A percentile compares a stretch with the other conserved stretches of the same genome.
Conservation (phyloP, 2,797 vertebrate species). For the Clarias fuscus region DNA sequence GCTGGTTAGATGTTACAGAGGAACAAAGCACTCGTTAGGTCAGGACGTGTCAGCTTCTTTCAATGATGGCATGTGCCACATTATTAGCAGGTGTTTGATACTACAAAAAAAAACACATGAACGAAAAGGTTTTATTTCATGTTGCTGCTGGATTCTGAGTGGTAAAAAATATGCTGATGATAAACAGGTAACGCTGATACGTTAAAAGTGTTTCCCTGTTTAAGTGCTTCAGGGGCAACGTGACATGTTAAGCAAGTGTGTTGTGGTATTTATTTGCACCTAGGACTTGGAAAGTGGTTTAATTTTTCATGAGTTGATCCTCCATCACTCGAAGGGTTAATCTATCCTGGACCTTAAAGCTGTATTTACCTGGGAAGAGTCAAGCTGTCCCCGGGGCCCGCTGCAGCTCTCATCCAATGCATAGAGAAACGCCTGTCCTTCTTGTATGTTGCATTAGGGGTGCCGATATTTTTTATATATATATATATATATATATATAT, state of each 20-base stretch:
- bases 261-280: not conserved
- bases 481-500: no score
- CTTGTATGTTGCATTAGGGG: no score
- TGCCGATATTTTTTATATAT: not conserved
- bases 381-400: constrained; percentile 33
- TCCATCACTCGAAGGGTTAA: constrained; percentile 23
- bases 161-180: not conserved
- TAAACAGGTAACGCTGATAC: not conserved
- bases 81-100: not conserved
- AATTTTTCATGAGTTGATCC: constrained; percentile 48
- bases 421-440: not conserved
- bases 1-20: not conserved
- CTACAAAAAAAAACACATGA: not conserved
- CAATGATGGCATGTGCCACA: not conserved
- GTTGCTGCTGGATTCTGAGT: not conserved
- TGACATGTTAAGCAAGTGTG: not conserved
- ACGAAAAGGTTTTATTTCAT: not conserved
- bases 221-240: not conserved
- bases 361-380: constrained; percentile 41
- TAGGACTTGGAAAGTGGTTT: not conserved
- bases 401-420: constrained; percentile 7
- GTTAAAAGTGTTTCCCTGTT: not conserved
- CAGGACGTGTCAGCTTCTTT: not conserved
- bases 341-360: constrained; percentile 23
- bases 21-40: not conserved